Percentiles rank a stretch among this genome's conserved stretches.
Conservation (phyloP, 2,113 vertebrate genomes). For the Chrysochloris asiatica region DNA sequence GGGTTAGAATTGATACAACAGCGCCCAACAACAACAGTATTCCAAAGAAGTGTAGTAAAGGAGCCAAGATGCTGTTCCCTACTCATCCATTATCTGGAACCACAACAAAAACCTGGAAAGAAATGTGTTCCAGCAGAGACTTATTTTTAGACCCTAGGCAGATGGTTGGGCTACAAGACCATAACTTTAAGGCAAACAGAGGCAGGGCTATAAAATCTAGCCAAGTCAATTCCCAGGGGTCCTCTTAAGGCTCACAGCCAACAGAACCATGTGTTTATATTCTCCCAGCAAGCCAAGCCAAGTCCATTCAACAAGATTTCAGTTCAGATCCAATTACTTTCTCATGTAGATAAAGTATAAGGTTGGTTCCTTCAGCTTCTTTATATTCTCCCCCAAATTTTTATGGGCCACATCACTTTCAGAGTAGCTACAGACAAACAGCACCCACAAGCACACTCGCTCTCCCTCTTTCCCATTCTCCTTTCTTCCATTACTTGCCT, state of each 20-base stretch:
- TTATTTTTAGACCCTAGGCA: neutral
- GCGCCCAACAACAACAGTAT: neutral
- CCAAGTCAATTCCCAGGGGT: neutral
- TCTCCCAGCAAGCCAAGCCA: neutral
- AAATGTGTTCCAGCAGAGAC: neutral
- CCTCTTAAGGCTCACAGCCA: neutral
- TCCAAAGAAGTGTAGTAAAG: neutral
- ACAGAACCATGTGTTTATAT: neutral
- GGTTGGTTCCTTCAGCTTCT: neutral
- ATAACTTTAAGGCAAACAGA: neutral
- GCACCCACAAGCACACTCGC: neutral
- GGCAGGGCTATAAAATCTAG: neutral
- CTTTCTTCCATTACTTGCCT: neutral
- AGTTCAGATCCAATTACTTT: neutral
- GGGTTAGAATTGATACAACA: neutral
- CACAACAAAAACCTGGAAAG: neutral
- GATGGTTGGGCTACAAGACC: neutral
- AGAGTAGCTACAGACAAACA: neutral
- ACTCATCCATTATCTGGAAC: neutral
- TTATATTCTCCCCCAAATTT: neutral
- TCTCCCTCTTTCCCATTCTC: neutral
- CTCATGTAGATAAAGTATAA: neutral
- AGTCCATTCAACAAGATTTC: neutral
- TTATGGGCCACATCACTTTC: neutral
- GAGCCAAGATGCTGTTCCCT: neutral